A percentile compares a stretch with the other conserved stretches of the same genome.
Conservation (phyloP, 2,888 invertebrate genomes). For the Cantharis rustica region DNA sequence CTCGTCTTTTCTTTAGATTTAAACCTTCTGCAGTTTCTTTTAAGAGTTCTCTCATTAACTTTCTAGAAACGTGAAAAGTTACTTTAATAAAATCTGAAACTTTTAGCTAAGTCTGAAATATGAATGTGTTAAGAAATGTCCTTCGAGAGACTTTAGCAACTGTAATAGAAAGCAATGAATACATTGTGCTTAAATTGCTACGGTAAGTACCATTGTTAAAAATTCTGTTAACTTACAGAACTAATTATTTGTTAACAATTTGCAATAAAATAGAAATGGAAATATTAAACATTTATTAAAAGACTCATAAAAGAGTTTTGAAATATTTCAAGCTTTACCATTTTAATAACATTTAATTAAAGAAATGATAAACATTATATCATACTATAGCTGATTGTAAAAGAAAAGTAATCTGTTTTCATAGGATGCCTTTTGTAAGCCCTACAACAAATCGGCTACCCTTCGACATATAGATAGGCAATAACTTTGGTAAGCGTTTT, state of each 20-base stretch:
- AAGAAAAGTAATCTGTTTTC: neutral
- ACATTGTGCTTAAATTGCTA: slow-evolving; percentile 23
- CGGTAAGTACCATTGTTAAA: slow-evolving; percentile 5
- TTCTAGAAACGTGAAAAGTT: slow-evolving; percentile 48
- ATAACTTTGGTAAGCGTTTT: neutral
- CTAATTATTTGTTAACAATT: neutral
- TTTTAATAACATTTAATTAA: neutral
- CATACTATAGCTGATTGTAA: neutral
- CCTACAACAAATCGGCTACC: neutral
- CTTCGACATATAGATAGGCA: neutral
- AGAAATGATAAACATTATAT: neutral
- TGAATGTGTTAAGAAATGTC: slow-evolving; percentile 43
- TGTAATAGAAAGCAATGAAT: slow-evolving; percentile 22
- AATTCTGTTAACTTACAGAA: neutral
- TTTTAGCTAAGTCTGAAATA: slow-evolving; percentile 44
- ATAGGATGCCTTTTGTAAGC: neutral
- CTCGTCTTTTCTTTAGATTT: slow-evolving; percentile 40
- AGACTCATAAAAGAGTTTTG: neutral
- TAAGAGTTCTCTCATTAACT: slow-evolving; percentile 48
- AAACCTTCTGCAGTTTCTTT: slow-evolving; percentile 40
- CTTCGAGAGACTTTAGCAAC: slow-evolving; percentile 21
- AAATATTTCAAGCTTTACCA: neutral
- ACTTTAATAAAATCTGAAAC: slow-evolving; percentile 44
- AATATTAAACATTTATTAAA: neutral
- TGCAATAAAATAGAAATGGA: neutral